Evolutionary conservation across 2,888 invertebrate species (phyloP), one percentile per base, ranked within the genome.

Genomic region (Poecilus cupreus): DNA sequence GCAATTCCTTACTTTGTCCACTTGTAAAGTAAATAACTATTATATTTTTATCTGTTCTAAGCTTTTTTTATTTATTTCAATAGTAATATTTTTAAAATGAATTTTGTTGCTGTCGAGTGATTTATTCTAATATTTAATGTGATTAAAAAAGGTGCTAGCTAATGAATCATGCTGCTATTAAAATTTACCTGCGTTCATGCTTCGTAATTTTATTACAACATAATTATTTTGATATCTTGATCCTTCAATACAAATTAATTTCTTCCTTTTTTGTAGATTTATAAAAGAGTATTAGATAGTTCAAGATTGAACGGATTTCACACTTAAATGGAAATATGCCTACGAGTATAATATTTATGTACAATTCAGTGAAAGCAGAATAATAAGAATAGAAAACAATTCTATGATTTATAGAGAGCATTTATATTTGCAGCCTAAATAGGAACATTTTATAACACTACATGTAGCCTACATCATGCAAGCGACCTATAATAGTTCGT

Each of bases 301-400:
- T 60, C 60, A 60, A 60, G 8, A 60, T 60, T 13, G 60, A 60
- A 60, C 60, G 60, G 24, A 60, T 60, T 60, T 60, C 60, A 8
- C 26, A 60, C 26, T 13, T 60, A 11, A 57, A 22, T 57, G 57
- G 57, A 5, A 57, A 57, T 13, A 57, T 57, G 57, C 57, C 57
- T 57, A 60, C 60, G 60, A 26, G 26, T 26, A 32, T 26, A 60
- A 26, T 32, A 32, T 32, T 32, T 32, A 32, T 32, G 8, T 32
- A 1, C 4, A 32, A 32, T 32, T 8, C 32, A 32, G 8, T 32
- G 8, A 32, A 32, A 32, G 1, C 5, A 32, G 11, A 13, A 60
- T n/a, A 24, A 10, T 11, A 24, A n/a, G 2, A 24, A 60, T 10
- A 60, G 24, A 60, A 60, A 13, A n/a, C n/a, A 24, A 60, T 26